Conservation (phyloP, 2,113 vertebrate species). For the Mobula birostris region DNA sequence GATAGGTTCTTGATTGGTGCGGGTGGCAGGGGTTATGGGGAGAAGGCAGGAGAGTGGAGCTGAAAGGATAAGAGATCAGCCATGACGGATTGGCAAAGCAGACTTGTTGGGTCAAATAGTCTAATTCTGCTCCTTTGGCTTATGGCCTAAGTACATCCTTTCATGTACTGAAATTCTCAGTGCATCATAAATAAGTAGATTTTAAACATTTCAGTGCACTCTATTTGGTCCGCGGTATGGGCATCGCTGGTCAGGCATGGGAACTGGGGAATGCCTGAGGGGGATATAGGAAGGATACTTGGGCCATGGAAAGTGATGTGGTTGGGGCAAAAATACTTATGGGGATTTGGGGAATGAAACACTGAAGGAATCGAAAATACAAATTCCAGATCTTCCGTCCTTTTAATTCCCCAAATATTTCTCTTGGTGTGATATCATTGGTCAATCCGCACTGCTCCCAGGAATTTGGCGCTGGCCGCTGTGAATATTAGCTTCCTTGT, state of each 20-base stretch:
- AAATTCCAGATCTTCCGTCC: not conserved
- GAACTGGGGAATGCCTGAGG: not conserved
- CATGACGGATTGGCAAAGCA: no score
- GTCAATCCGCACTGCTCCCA: not conserved
- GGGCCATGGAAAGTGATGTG: not conserved
- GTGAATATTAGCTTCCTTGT: not conserved
- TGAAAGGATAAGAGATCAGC: no score
- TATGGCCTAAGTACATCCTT: no score
- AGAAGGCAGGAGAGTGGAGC: no score
- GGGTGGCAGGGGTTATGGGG: no score
- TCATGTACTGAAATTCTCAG: not conserved
- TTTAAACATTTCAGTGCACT: not conserved
- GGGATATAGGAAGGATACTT: not conserved
- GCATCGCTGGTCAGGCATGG: not conserved
- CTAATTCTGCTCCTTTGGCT: no score
- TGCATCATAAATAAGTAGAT: not conserved
- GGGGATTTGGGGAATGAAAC: not conserved
- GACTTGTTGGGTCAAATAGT: no score
- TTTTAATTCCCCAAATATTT: not conserved
- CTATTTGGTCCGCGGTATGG: not conserved
- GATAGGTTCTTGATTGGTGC: no score
- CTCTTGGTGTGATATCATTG: not conserved
- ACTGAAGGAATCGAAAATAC: no score
- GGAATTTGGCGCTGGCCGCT: not conserved
- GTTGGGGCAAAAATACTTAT: not conserved